Conservation (phyloP, 2,797 vertebrate genomes). For the Eleutherodactylus coqui region DNA sequence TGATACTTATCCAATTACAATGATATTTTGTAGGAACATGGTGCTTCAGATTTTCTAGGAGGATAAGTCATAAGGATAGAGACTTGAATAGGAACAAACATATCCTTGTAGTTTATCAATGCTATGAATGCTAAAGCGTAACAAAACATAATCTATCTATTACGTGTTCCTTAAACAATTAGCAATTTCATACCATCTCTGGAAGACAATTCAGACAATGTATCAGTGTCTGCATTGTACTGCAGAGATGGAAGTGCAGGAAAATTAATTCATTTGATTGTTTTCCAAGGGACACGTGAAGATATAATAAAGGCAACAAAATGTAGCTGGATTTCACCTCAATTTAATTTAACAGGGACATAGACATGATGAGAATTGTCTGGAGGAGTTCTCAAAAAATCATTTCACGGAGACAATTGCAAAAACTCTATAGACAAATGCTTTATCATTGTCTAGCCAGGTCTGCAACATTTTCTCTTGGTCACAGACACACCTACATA, state of each 20-base stretch:
- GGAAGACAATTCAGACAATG: slow-evolving; percentile 1
- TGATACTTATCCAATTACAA: neutral
- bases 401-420: slow-evolving; percentile 48
- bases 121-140: neutral
- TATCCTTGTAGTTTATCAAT: neutral
- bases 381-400: slow-evolving; percentile 49
- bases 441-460: slow-evolving; percentile 55
- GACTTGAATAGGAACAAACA: neutral
- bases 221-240: slow-evolving; percentile 40
- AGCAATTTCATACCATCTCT: slow-evolving; percentile 11
- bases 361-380: slow-evolving; percentile 33
- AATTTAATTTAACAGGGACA: slow-evolving; percentile 44
- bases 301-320: slow-evolving; percentile 39
- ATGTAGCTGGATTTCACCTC: slow-evolving; percentile 34
- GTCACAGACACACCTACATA: slow-evolving; percentile 58
- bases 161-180: neutral
- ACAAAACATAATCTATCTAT: neutral
- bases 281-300: slow-evolving; percentile 4
- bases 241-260: slow-evolving; percentile 31
- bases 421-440: slow-evolving; percentile 38
- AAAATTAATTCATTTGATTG: slow-evolving; percentile 44
- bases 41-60: neutral
- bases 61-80: neutral
- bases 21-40: neutral
- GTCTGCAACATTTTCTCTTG: slow-evolving; percentile 60